These are phyloP conservation scores for Zeugodacus cucurbitae DNA, from an alignment of 1,140 invertebrate genomes.

Conservation along the genomic window DNA sequence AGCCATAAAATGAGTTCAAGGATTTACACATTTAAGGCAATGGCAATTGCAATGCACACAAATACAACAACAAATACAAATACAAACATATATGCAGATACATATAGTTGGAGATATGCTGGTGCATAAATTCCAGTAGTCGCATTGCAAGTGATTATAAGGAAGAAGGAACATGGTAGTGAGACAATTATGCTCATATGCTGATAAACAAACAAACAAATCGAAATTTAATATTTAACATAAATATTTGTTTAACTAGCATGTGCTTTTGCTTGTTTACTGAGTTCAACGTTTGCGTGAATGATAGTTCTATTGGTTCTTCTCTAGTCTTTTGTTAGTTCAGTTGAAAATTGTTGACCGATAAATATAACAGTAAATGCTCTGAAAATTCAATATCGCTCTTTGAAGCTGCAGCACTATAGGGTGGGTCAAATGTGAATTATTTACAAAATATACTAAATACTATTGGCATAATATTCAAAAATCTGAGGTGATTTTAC, in stretches of 20 bases:
- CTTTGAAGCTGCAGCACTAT: too few species aligned
- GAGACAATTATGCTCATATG: not conserved
- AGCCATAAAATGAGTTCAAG: constrained; percentile 33
- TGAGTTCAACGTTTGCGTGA: not conserved
- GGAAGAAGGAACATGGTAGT: not conserved
- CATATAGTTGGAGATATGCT: not conserved
- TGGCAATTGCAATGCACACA: not conserved
- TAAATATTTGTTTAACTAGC: not conserved
- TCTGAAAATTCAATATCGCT: too few species aligned
- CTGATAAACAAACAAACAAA: not conserved
- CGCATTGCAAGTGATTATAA: not conserved
- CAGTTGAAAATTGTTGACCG: too few species aligned
- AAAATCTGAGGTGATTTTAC: too few species aligned
- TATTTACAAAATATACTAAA: too few species aligned
- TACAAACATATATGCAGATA: not conserved
- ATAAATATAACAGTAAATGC: too few species aligned
- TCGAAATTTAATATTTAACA: not conserved
- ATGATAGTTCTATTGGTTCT: not conserved
- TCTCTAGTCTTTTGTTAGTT: not conserved
- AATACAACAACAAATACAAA: not conserved
- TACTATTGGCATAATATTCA: too few species aligned
- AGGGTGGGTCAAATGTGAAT: too few species aligned
- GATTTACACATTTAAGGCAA: constrained; percentile 24
- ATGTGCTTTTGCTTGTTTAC: not conserved
- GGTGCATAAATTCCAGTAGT: not conserved